These are phyloP conservation scores for Asbolus verrucosus DNA, from an alignment of 1,140 invertebrate genomes.

Conservation along the genomic window DNA sequence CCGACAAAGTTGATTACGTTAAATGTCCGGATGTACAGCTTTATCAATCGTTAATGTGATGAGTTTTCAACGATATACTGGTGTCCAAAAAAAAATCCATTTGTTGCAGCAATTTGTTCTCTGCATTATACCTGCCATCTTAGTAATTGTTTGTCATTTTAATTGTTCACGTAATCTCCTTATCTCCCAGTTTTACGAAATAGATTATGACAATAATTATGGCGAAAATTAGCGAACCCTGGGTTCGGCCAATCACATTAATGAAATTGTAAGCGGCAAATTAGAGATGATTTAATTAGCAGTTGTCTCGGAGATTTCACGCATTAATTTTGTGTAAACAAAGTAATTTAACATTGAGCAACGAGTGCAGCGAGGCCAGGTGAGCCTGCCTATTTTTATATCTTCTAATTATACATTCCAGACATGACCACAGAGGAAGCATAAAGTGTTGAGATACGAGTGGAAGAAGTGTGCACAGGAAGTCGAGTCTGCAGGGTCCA, in stretches of 20 bases:
- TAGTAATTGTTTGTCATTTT: too few relatives aligned
- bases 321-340: too few relatives aligned
- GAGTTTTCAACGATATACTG: too few relatives aligned
- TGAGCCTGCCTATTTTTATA: conserved; percentile 37
- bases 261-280: too few relatives aligned
- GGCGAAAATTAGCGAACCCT: too few relatives aligned
- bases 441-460: conserved; percentile 56
- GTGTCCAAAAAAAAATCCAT: too few relatives aligned
- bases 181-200: background rate
- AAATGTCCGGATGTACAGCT: conserved; percentile 23
- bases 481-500: conserved; percentile 46
- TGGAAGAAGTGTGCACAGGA: conserved; percentile 54
- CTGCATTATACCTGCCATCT: background rate
- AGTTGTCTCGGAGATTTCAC: background rate
- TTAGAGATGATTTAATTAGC: too few relatives aligned
- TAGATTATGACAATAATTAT: too few relatives aligned
- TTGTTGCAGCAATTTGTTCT: too few relatives aligned
- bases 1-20: conserved; percentile 23
- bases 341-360: too few relatives aligned
- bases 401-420: conserved; percentile 57
- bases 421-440: conserved; percentile 56
- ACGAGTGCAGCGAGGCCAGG: background rate
- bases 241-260: too few relatives aligned
- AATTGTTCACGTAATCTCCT: background rate
- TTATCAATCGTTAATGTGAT: too few relatives aligned